Conservation (phyloP, 2,113 vertebrate genomes). For the Nyctibius bracteatus region DNA sequence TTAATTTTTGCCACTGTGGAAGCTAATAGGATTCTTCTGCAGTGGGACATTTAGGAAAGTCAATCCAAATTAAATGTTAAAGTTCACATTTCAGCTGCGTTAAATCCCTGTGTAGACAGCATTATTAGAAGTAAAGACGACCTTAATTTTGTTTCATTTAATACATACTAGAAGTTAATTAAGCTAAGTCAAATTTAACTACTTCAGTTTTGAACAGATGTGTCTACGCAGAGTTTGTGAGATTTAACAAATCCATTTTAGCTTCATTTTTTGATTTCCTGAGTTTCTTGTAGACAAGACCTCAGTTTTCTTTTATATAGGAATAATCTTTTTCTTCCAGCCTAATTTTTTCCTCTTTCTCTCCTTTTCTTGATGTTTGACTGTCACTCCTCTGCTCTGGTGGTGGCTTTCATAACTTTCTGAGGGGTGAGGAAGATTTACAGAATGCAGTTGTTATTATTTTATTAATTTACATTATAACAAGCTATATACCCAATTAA, state of each 20-base stretch:
- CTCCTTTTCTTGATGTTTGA: not conserved
- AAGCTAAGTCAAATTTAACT: conserved; percentile 29
- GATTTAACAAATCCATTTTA: not conserved
- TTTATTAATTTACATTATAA: not conserved
- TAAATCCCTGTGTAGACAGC: conserved; percentile 32
- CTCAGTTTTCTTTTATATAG: not conserved
- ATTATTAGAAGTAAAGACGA: conserved; percentile 2
- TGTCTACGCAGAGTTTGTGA: not conserved
- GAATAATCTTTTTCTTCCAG: not conserved
- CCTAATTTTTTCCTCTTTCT: not conserved
- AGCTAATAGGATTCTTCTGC: conserved; percentile 16
- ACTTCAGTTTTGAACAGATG: conserved; percentile 2
- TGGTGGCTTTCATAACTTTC: not conserved
- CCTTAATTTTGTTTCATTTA: conserved; percentile 48
- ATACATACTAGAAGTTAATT: conserved; percentile 17
- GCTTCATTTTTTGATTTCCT: not conserved
- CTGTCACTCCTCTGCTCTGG: not conserved
- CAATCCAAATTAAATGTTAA: conserved; percentile 57
- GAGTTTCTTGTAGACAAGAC: not conserved
- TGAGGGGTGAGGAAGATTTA: not conserved
- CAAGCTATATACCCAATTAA: not conserved
- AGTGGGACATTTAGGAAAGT: conserved; percentile 35
- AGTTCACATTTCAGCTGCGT: conserved; percentile 20
- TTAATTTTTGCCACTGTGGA: conserved; percentile 43
- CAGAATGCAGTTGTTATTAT: not conserved